These are phyloP conservation scores for Hetaerina americana DNA, from an alignment of 1,140 invertebrate genomes.

Conservation along the genomic window DNA sequence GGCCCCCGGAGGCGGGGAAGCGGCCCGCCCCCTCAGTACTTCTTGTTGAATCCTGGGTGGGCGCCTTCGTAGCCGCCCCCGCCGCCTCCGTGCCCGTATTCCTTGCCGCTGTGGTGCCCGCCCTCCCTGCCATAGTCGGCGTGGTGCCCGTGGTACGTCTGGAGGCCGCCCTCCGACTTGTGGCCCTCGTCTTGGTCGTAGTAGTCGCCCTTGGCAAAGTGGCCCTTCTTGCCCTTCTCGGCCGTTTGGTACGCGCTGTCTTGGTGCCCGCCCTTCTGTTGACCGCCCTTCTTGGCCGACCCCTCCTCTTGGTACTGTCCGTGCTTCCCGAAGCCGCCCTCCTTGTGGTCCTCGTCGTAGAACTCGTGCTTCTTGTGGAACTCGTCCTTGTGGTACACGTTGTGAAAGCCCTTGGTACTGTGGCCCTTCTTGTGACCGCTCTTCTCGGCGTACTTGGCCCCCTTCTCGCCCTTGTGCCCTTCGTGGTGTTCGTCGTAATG, in stretches of 20 bases:
- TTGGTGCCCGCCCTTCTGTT: conserved; percentile 45
- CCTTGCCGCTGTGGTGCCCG: conserved; percentile 35
- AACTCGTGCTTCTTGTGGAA: conserved; percentile 59
- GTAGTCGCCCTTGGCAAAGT: conserved; percentile 31
- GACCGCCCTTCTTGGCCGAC: conserved; percentile 44
- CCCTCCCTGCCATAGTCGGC: conserved; percentile 52
- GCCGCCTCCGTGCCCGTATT: conserved; percentile 24
- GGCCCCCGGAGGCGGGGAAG: too few relatives aligned
- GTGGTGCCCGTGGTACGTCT: conserved; percentile 49
- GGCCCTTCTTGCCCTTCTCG: conserved; percentile 29
- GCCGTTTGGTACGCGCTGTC: conserved; percentile 42
- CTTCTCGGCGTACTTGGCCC: conserved; percentile 41
- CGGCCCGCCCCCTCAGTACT: too few relatives aligned
- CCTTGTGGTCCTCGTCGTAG: conserved; percentile 52
- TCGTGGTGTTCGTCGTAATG: conserved; percentile 37
- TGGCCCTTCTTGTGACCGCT: conserved; percentile 50
- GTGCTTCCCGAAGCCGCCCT: conserved; percentile 44
- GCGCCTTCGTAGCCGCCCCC: background rate
- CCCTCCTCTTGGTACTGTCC: conserved; percentile 31
- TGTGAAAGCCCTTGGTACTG: conserved; percentile 53
- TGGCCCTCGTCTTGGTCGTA: conserved; percentile 41
- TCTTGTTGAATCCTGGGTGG: too few relatives aligned
- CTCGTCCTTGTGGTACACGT: conserved; percentile 57
- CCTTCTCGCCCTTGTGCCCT: conserved; percentile 21
- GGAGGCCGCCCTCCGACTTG: conserved; percentile 47